phyloP scores from a whole-genome alignment of 2,113 vertebrate species.

The Pelecanoides urinatrix region DNA sequence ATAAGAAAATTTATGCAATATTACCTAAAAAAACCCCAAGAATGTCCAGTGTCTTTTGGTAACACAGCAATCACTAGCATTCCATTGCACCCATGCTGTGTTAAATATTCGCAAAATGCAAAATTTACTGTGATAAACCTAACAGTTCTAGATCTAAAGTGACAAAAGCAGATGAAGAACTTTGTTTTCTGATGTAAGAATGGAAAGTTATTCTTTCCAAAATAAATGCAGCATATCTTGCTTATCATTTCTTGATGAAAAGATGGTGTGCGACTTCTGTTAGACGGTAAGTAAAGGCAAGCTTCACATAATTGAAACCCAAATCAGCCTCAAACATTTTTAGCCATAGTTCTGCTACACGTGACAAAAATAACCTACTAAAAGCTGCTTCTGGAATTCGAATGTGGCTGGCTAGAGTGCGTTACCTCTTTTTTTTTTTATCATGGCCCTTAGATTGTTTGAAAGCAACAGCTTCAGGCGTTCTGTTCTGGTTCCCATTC shows the following conservation, averaged over 20 bases:
- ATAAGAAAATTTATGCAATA: background rate
- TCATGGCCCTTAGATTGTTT: background rate
- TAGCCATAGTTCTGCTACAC: background rate
- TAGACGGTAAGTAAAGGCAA: background rate
- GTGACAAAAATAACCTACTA: background rate
- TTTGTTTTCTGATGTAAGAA: background rate
- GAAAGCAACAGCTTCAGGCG: accelerated
- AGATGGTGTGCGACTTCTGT: background rate
- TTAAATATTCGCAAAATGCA: background rate
- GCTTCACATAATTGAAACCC: background rate
- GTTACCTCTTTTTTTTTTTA: background rate
- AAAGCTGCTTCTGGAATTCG: background rate
- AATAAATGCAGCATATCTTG: background rate
- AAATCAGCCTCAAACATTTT: background rate
- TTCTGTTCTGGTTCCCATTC: background rate
- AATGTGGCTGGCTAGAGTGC: background rate
- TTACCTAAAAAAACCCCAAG: background rate
- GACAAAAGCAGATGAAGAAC: background rate
- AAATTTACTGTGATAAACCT: background rate
- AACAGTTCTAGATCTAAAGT: background rate
- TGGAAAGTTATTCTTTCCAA: background rate
- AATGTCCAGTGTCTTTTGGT: background rate
- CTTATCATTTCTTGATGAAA: background rate
- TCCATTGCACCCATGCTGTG: too few relatives aligned
- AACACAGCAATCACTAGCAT: background rate